Percentiles rank a stretch among this genome's conserved stretches.
Conservation (phyloP, 2,888 invertebrate genomes). For the Noctua pronuba region DNA sequence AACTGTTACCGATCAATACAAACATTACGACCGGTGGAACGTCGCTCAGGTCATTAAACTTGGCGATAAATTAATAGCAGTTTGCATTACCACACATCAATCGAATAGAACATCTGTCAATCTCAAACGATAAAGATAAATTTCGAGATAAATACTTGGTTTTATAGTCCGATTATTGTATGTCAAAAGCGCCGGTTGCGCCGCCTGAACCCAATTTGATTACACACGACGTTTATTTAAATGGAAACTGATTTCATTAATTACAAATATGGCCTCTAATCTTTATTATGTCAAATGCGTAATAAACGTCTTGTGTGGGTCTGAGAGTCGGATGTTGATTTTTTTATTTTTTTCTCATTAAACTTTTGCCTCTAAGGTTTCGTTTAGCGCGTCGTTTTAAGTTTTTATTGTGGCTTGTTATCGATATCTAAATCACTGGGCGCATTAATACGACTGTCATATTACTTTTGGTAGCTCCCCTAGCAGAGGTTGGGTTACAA, state of each 20-base stretch:
- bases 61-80: slow-evolving; percentile 78
- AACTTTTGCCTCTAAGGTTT: slow-evolving; percentile 73
- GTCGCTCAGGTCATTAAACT: slow-evolving; percentile 70
- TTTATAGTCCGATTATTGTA: slow-evolving; percentile 77
- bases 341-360: slow-evolving; percentile 74
- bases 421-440: slow-evolving; percentile 84
- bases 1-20: slow-evolving; percentile 78
- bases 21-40: slow-evolving; percentile 75
- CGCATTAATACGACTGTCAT: slow-evolving; percentile 85
- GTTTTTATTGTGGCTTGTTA: slow-evolving; percentile 82
- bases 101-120: slow-evolving; percentile 77
- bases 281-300: slow-evolving; percentile 83
- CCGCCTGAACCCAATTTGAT: slow-evolving; percentile 76
- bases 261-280: slow-evolving; percentile 84
- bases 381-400: slow-evolving; percentile 77
- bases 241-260: slow-evolving; percentile 86
- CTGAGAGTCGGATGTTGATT: slow-evolving; percentile 66
- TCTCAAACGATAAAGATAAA: slow-evolving; percentile 77
- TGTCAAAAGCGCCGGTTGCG: slow-evolving; percentile 80
- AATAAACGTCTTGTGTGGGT: slow-evolving; percentile 72
- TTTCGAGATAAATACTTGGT: slow-evolving; percentile 71
- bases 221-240: slow-evolving; percentile 77
- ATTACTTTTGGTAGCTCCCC: slow-evolving; percentile 78
- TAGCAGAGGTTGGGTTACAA: slow-evolving; percentile 69
- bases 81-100: slow-evolving; percentile 79